phyloP scores from a whole-genome alignment of 2,888 invertebrate genomes.

The Sycophila texana region DNA sequence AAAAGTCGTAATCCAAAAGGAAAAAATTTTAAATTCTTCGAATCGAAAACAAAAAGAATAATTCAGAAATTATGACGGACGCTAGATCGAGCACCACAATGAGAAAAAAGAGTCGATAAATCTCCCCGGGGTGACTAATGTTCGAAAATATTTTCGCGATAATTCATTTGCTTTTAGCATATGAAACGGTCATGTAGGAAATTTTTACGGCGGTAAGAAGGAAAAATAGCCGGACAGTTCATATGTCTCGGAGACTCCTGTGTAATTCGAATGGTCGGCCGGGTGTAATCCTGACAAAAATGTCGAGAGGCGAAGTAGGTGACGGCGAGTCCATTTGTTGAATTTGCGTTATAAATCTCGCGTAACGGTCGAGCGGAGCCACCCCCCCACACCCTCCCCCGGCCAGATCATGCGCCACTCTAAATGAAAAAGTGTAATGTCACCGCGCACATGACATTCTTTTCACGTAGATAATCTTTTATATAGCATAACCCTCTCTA shows the following conservation, averaged over 20 bases:
- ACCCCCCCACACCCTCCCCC: background rate
- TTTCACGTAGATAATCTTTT: slow-evolving; percentile 38
- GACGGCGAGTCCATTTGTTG: slow-evolving; percentile 31
- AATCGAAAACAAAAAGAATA: no score
- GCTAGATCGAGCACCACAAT: no score
- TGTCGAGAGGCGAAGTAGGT: slow-evolving; percentile 3
- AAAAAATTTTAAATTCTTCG: no score
- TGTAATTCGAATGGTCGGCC: slow-evolving; percentile 4
- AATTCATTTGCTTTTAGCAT: no score
- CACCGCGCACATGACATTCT: slow-evolving; percentile 24
- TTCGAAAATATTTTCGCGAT: no score
- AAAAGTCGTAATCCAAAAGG: no score
- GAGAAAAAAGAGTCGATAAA: no score
- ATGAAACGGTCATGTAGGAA: no score
- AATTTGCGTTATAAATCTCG: slow-evolving; percentile 9
- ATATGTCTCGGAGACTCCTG: background rate
- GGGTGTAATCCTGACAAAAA: slow-evolving; percentile 33
- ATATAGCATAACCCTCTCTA: slow-evolving; percentile 4
- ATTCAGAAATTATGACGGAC: no score
- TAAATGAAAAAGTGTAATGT: slow-evolving; percentile 33
- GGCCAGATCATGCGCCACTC: slow-evolving; percentile 23
- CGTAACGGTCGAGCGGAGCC: background rate
- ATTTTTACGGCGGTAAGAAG: no score
- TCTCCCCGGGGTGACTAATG: no score
- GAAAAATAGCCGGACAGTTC: no score